phyloP scores from a whole-genome alignment of 1,140 invertebrate species.

The Calliphora vicina region DNA sequence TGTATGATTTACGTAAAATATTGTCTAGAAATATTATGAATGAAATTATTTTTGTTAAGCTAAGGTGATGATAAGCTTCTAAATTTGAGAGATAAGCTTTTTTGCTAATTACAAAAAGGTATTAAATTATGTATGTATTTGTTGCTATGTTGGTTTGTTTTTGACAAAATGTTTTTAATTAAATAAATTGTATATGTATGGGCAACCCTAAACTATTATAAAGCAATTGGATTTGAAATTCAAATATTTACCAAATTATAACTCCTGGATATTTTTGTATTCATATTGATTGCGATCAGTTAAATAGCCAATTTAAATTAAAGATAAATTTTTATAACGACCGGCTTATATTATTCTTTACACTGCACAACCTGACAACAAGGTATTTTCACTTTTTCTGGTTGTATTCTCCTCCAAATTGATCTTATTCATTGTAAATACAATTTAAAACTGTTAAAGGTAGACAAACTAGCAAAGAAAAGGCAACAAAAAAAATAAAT shows the following conservation, averaged over 20 bases:
- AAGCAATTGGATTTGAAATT: neutral
- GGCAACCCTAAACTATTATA: neutral
- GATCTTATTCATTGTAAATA: conserved; percentile 6
- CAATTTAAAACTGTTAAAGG: conserved; percentile 27
- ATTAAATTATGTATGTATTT: neutral
- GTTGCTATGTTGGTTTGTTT: too few relatives aligned
- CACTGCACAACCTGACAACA: too few relatives aligned
- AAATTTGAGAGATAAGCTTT: neutral
- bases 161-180: too few relatives aligned
- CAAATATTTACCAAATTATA: conserved; percentile 16
- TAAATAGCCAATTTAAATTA: neutral
- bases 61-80: neutral
- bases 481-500: neutral
- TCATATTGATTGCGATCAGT: neutral
- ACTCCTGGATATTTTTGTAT: neutral
- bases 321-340: too few relatives aligned
- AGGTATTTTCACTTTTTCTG: neutral
- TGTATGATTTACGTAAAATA: neutral
- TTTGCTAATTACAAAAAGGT: neutral
- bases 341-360: too few relatives aligned
- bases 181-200: too few relatives aligned
- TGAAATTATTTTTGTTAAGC: neutral
- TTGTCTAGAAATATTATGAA: neutral
- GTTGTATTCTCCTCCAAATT: neutral
- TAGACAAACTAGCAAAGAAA: neutral